Base-by-base conservation (phyloP, 2,113 vertebrate species). In the Oncorhynchus kisutch region DNA sequence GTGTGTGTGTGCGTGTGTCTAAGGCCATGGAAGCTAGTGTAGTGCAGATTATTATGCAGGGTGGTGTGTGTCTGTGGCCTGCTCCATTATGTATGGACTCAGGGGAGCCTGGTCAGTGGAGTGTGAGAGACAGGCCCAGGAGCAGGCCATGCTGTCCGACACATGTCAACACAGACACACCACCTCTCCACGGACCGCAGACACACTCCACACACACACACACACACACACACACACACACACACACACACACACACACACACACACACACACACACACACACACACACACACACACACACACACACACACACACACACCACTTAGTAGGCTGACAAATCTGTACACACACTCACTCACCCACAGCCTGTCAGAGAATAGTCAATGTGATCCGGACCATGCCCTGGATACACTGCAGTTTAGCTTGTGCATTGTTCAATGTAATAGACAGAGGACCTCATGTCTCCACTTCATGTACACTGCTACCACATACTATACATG, bases 21-120 rank as follows among this genome's bases (percentile, higher is more conserved):
- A 49, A 34, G 16, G 25, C 24, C 5, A 45, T n/a, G 16, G 22
- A 49, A 20, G 59, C 18, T 14, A 62, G 71, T 79, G 78, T 72
- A 73, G 14, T 70, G 59, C 66, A 78, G 78, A 90, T 91, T 86
- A 89, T 82, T 82, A 93, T 89, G 85, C 83, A 60, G 87, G 90
- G 82, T 74, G 83, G 84, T 86, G 88, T 91, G 84, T 86, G 88
- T 91, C 84, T 91, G 85, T 81, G 84, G 88, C 83, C 88, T 88
- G 72, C 85, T 91, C 84, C 88, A 91, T 93, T 90, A 93, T 93
- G 87, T 87, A 93, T 92, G 85, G 79, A 76, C 90, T 87, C 82
- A 80, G 70, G 87, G 86, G 89, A 91, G 81, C 83, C 78, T 65
- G 87, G 86, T 84, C 90, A 90, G 88, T 89, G 84, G 82, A 90